phyloP scores from a whole-genome alignment of 2,797 vertebrate species.

The Moxostoma hubbsi region DNA sequence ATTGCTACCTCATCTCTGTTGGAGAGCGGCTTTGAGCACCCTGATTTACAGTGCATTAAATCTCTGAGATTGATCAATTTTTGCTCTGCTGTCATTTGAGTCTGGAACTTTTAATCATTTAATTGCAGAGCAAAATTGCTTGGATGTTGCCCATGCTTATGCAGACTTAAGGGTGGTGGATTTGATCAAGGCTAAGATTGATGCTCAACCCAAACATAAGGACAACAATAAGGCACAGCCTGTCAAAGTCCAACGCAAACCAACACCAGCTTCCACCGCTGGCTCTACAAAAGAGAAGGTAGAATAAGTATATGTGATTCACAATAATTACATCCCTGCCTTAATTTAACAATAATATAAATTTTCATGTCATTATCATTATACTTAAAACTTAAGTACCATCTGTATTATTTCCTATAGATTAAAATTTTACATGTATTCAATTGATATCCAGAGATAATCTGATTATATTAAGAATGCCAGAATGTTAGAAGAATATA shows the following conservation, averaged over 20 bases:
- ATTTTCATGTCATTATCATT: too few species aligned
- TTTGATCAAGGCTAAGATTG: conserved; percentile 80
- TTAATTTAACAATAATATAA: too few species aligned
- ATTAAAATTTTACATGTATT: too few species aligned
- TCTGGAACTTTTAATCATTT: conserved; percentile 47
- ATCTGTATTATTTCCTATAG: too few species aligned
- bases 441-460: too few species aligned
- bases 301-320: conserved; percentile 22
- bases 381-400: too few species aligned
- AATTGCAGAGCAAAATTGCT: conserved; percentile 79
- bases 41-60: conserved; percentile 42
- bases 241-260: conserved; percentile 65
- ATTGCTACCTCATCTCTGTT: conserved; percentile 25
- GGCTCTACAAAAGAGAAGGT: conserved; percentile 76
- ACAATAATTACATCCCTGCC: not conserved
- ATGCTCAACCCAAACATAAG: conserved; percentile 74
- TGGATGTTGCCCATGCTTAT: conserved; percentile 83
- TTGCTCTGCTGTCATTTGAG: conserved; percentile 27
- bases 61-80: conserved; percentile 34
- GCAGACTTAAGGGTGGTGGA: conserved; percentile 80
- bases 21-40: not conserved
- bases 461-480: too few species aligned
- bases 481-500: too few species aligned
- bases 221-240: conserved; percentile 71
- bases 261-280: conserved; percentile 45